A percentile compares a stretch with the other conserved stretches of the same genome.
Conservation (phyloP, 2,113 vertebrate genomes). For the Trogon melanurus region DNA sequence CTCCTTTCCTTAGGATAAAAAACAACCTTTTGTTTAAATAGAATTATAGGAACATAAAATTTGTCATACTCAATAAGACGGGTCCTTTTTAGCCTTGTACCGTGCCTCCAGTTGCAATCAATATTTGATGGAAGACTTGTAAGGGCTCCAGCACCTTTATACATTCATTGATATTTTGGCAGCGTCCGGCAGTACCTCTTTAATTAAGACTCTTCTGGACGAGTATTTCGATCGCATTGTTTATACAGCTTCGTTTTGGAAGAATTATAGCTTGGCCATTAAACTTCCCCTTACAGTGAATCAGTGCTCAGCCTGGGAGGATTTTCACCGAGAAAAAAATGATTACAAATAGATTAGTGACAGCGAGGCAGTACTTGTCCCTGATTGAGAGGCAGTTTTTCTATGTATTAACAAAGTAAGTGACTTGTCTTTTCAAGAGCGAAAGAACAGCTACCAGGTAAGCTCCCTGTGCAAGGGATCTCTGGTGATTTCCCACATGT, state of each 20-base stretch:
- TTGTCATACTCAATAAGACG: conserved; percentile 51
- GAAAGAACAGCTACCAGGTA: not conserved
- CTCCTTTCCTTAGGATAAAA: not conserved
- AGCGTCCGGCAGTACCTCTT: conserved; percentile 50
- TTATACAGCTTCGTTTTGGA: conserved; percentile 45
- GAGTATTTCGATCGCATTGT: conserved; percentile 27
- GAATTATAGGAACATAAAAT: conserved; percentile 59
- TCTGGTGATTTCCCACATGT: not conserved
- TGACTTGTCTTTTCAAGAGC: not conserved
- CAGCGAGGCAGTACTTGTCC: not conserved
- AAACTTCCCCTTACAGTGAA: conserved; percentile 1
- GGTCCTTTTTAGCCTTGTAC: conserved; percentile 12
- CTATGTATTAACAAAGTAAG: not conserved
- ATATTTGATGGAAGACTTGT: conserved; percentile 66
- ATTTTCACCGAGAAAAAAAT: not conserved
- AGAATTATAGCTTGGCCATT: conserved; percentile 34
- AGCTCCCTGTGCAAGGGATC: not conserved
- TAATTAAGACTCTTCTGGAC: conserved; percentile 62
- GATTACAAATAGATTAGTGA: conserved; percentile 13
- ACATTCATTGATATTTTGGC: conserved; percentile 45
- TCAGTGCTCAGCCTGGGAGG: not conserved
- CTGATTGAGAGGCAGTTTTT: conserved; percentile 6
- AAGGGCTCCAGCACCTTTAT: conserved; percentile 55
- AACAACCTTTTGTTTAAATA: conserved; percentile 30
- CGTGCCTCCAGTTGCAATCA: conserved; percentile 38